Conservation (phyloP, 2,113 vertebrate genomes). For the Pterocles burchelli region DNA sequence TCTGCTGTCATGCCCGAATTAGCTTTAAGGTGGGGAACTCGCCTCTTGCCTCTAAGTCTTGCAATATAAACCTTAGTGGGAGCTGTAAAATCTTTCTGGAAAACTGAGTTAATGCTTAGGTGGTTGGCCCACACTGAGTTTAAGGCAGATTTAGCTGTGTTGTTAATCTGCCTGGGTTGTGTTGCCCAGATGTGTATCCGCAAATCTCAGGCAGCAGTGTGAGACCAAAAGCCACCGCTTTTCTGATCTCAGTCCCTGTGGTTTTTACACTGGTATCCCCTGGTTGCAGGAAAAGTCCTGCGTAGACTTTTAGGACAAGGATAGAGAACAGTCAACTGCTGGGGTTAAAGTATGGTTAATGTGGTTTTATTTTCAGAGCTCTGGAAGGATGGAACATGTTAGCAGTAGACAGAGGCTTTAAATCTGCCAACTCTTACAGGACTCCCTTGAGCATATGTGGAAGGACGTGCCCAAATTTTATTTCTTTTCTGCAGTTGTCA, state of each 20-base stretch:
- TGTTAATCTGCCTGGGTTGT: background rate
- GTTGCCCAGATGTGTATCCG: rapidly evolving
- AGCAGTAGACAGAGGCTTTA: background rate
- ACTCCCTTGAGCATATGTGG: background rate
- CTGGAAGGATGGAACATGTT: background rate
- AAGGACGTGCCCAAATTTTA: background rate
- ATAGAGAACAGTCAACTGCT: background rate
- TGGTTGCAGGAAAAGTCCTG: background rate
- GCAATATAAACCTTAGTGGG: background rate
- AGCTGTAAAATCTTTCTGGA: background rate
- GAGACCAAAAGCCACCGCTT: background rate
- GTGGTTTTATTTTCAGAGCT: background rate
- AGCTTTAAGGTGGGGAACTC: background rate
- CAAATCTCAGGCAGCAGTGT: background rate
- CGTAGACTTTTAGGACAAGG: background rate
- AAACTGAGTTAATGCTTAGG: background rate
- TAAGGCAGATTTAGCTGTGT: background rate
- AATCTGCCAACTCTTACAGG: background rate
- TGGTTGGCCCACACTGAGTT: background rate
- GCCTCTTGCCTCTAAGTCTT: background rate
- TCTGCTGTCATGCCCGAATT: background rate
- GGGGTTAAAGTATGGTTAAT: rapidly evolving
- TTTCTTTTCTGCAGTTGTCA: background rate
- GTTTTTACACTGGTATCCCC: background rate
- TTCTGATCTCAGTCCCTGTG: background rate